Evolutionary conservation across 2,797 vertebrate genomes (phyloP), one percentile per base, ranked within the genome.

Genomic region (Chaunax sp.): DNA sequence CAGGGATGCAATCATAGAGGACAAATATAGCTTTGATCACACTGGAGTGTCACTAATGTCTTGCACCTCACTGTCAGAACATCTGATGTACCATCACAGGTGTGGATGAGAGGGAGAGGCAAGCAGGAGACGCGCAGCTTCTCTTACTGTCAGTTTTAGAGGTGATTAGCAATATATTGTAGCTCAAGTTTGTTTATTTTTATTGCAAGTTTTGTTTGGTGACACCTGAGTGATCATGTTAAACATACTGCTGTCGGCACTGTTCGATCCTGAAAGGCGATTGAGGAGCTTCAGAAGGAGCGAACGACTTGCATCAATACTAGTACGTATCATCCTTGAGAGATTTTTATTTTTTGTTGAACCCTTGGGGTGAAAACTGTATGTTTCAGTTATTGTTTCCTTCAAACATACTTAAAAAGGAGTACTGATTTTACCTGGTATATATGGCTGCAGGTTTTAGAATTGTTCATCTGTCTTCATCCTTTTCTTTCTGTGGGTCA

Each of bases 161-260:
- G 7, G 45, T 1, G 13, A 66, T 59, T 18, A 23, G 18, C 1
- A 13, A n/a, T 46, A 76, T 58, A 59, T 66, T 67, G 1, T 15
- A 40, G 52, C 30, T 69, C 3, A 1, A 40, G 15, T 58, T 45
- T 20, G 28, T 35, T 64, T 72, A 13, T 78, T 66, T 81, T 71
- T 23, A 53, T 72, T 47, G 38, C 25, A 51, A 64, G 51, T 55
- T 54, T 37, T 65, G 68, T 15, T 61, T 64, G 41, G 12, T 6
- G 25, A 77, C 33, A 56, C 38, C 44, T 28, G 62, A 75, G 63
- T 26, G 60, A 87, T 55, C 64, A 94, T 94, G 93, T 84, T 94
- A 80, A 94, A 93, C 82, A 91, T 94, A 64, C 81, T 94, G 84
- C 88, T 94, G 55, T 93, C 94, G 0, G 90, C 94, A 7, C 83